phyloP scores from a whole-genome alignment of 2,113 vertebrate species.

The Oryzias javanicus region DNA sequence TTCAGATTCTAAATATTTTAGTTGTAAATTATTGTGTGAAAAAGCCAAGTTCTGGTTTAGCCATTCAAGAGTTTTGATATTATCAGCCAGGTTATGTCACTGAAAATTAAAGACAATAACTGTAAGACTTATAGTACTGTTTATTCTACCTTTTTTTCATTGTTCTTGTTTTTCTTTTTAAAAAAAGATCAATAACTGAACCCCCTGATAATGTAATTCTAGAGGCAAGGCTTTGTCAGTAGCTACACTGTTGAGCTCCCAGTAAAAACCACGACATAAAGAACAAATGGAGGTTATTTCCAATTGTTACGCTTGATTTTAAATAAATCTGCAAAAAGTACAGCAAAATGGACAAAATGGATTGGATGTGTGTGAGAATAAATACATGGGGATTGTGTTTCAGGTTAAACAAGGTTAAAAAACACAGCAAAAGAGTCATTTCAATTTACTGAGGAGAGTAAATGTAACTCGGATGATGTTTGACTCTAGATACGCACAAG shows the following conservation, averaged over 20 bases:
- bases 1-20: too few relatives aligned
- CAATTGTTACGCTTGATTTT: neutral
- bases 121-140: too few relatives aligned
- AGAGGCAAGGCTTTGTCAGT: neutral
- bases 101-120: too few relatives aligned
- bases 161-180: neutral
- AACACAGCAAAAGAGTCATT: neutral
- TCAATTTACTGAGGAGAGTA: neutral
- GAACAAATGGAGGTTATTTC: neutral
- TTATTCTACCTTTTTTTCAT: too few relatives aligned
- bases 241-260: neutral
- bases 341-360: neutral
- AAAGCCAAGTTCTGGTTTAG: too few relatives aligned
- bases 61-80: too few relatives aligned
- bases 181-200: neutral
- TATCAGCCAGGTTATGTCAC: too few relatives aligned
- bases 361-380: neutral
- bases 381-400: neutral
- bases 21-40: too few relatives aligned
- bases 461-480: neutral
- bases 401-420: neutral
- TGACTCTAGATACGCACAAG: neutral
- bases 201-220: neutral
- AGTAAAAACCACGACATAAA: neutral
- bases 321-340: neutral